Conservation (phyloP, 2,797 vertebrate genomes). For the Eleutherodactylus coqui region DNA sequence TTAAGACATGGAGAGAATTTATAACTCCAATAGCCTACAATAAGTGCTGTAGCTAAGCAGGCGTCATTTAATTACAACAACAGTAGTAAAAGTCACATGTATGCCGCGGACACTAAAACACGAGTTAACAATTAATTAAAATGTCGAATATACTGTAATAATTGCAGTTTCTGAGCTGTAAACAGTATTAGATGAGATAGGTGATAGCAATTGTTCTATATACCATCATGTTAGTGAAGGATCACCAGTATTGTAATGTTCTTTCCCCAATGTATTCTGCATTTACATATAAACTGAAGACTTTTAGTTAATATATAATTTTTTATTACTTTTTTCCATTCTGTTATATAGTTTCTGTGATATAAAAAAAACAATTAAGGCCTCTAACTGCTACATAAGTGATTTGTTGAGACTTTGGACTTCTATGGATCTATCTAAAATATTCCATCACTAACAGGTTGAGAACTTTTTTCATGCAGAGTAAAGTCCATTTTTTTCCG, state of each 20-base stretch:
- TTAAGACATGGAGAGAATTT: too few species aligned
- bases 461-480: background rate
- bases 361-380: slow-evolving; percentile 51
- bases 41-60: too few species aligned
- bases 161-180: background rate
- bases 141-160: background rate
- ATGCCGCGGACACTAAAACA: background rate
- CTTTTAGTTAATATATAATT: slow-evolving; percentile 60
- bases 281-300: slow-evolving; percentile 44
- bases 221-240: background rate
- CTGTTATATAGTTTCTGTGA: slow-evolving; percentile 33
- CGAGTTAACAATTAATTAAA: background rate
- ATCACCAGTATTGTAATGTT: background rate
- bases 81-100: background rate
- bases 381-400: slow-evolving; percentile 14
- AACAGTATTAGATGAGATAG: background rate
- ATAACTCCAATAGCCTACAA: too few species aligned
- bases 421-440: slow-evolving; percentile 8
- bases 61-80: too few species aligned
- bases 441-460: slow-evolving; percentile 3
- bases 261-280: slow-evolving; percentile 26
- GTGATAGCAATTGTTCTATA: background rate
- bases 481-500: slow-evolving; percentile 27
- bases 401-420: slow-evolving; percentile 47
- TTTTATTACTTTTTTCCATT: slow-evolving; percentile 50